Conservation (phyloP, 2,797 vertebrate species). For the Poeciliopsis presidionis region DNA sequence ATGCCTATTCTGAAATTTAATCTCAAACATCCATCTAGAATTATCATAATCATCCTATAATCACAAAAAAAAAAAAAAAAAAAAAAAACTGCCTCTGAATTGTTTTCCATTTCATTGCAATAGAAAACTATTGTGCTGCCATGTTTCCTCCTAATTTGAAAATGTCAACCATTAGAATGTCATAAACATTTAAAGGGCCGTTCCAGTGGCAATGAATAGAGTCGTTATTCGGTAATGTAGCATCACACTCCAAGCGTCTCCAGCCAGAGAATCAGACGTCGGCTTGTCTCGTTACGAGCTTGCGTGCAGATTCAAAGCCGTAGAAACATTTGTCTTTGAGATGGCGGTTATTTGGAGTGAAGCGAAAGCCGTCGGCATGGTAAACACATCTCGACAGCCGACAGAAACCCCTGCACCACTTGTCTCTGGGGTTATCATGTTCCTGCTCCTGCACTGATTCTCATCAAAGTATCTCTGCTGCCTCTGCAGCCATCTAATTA, state of each 20-base stretch:
- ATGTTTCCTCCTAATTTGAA: background rate
- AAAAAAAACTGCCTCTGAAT: background rate
- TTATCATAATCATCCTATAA: background rate
- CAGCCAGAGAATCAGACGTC: background rate
- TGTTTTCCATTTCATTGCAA: background rate
- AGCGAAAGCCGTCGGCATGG: background rate
- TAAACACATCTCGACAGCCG: slow-evolving; percentile 11
- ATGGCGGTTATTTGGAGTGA: background rate
- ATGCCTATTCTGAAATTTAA: background rate
- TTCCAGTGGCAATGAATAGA: background rate
- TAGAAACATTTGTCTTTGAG: background rate
- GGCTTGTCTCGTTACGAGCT: background rate
- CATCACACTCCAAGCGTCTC: background rate
- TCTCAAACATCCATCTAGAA: background rate
- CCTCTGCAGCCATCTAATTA: slow-evolving; percentile 31
- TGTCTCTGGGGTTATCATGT: slow-evolving; percentile 23
- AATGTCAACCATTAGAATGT: background rate
- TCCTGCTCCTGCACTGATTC: slow-evolving; percentile 24
- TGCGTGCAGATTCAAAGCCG: background rate
- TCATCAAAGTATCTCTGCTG: background rate
- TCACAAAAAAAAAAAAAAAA: background rate
- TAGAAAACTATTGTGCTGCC: background rate
- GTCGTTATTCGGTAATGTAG: background rate
- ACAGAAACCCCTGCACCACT: slow-evolving; percentile 8
- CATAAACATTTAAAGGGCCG: background rate